Conservation (phyloP, 1,140 invertebrate genomes). For the Danaus plexippus region DNA sequence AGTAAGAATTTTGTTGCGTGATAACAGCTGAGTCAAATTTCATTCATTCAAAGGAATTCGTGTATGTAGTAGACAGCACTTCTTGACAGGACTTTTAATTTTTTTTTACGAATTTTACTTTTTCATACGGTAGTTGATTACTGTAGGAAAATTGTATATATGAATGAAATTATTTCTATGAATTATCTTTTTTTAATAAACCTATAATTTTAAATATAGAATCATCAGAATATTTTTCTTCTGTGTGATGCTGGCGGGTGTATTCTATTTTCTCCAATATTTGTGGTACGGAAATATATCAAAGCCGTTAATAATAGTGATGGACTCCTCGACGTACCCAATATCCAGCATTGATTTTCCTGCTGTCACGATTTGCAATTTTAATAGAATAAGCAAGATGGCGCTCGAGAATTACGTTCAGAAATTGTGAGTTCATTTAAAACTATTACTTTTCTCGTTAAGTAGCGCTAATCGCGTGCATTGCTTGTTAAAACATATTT, state of each 20-base stretch:
- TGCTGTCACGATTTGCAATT: constrained; percentile 70
- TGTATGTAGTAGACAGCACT: no score
- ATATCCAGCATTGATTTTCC: constrained; percentile 71
- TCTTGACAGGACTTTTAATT: no score
- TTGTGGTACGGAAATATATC: constrained; percentile 45
- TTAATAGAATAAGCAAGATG: constrained; percentile 71
- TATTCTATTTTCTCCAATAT: constrained; percentile 30
- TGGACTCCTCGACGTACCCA: constrained; percentile 65
- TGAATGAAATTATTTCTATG: background rate
- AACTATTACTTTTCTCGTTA: background rate
- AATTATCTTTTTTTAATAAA: background rate
- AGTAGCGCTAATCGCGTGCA: background rate
- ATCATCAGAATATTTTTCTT: constrained; percentile 25
- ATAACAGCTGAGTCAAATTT: no score
- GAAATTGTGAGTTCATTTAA: constrained; percentile 41
- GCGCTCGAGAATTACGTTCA: constrained; percentile 35
- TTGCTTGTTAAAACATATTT: no score
- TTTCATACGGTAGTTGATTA: no score
- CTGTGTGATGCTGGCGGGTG: constrained; percentile 16
- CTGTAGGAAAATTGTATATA: background rate
- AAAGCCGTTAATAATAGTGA: constrained; percentile 63
- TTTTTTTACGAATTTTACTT: no score
- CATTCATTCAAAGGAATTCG: no score
- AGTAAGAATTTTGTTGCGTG: no score
- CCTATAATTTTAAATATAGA: constrained; percentile 20